Conservation (phyloP, 2,113 vertebrate species). For the Pipra filicauda region DNA sequence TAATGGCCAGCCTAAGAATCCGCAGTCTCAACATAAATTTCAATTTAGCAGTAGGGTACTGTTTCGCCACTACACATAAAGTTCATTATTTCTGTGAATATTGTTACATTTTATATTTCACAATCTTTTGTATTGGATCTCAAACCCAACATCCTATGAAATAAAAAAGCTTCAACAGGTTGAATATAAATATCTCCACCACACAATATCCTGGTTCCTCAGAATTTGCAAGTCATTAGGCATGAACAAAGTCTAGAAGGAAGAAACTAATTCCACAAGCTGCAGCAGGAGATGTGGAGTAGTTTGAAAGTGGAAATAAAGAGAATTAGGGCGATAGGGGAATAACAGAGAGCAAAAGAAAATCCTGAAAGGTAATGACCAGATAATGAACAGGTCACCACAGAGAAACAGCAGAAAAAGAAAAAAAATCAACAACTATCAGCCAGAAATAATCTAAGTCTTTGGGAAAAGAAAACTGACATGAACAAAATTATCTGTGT, state of each 20-base stretch:
- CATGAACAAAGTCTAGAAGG: fast-evolving
- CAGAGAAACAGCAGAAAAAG: not conserved
- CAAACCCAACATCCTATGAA: not conserved
- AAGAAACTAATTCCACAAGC: not conserved
- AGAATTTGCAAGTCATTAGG: not conserved
- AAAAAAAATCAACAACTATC: not conserved
- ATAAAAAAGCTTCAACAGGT: not conserved
- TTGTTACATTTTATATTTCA: not conserved
- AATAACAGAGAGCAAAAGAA: not conserved
- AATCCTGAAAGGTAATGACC: not conserved
- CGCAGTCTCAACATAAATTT: not conserved
- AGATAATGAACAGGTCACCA: not conserved
- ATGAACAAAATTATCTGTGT: not conserved
- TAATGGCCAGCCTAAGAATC: not conserved
- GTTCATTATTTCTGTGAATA: not conserved
- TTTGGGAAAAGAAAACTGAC: not conserved
- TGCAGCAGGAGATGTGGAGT: not conserved
- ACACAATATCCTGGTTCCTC: not conserved
- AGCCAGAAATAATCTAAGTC: not conserved
- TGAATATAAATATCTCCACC: not conserved
- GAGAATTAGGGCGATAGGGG: not conserved
- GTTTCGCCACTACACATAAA: not conserved
- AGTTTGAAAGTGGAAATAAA: not conserved
- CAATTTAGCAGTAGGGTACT: not conserved
- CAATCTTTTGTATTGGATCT: not conserved